These are phyloP conservation scores for Leptopterna dolabrata DNA, from an alignment of 2,888 invertebrate species.

Conservation along the genomic window DNA sequence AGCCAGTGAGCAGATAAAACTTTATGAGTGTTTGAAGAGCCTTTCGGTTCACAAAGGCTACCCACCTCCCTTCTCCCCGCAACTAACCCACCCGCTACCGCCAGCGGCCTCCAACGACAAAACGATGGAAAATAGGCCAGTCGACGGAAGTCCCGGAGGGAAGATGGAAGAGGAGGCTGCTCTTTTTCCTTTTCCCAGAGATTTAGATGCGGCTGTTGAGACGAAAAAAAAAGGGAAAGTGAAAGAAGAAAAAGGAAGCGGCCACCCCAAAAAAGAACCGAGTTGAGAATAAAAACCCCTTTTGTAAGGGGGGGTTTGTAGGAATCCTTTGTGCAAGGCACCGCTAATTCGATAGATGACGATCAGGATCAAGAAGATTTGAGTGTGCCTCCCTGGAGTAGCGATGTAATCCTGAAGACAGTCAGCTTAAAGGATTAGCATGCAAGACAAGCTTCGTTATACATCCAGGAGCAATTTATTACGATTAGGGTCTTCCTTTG, in stretches of 20 bases:
- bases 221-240: background rate
- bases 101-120: background rate
- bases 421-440: constrained; percentile 4
- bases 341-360: constrained; percentile 26
- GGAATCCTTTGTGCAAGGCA: background rate
- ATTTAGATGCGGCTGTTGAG: constrained; percentile 34
- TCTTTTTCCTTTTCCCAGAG: background rate
- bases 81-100: background rate
- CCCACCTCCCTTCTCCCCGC: no score
- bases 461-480: constrained; percentile 20
- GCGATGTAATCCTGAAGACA: constrained; percentile 21
- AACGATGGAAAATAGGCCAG: constrained; percentile 5
- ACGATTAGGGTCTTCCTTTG: constrained; percentile 10
- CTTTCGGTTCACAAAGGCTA: constrained; percentile 21
- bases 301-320: background rate
- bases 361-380: constrained; percentile 23
- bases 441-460: constrained; percentile 27
- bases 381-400: background rate
- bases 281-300: background rate
- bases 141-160: background rate
- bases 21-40: constrained; percentile 49
- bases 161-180: background rate
- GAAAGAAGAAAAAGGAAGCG: background rate
- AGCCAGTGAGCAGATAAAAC: constrained; percentile 42
- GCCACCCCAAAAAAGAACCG: background rate